These are phyloP conservation scores for Lepidotrigona ventralis DNA, from an alignment of 1,140 invertebrate genomes.

Conservation along the genomic window DNA sequence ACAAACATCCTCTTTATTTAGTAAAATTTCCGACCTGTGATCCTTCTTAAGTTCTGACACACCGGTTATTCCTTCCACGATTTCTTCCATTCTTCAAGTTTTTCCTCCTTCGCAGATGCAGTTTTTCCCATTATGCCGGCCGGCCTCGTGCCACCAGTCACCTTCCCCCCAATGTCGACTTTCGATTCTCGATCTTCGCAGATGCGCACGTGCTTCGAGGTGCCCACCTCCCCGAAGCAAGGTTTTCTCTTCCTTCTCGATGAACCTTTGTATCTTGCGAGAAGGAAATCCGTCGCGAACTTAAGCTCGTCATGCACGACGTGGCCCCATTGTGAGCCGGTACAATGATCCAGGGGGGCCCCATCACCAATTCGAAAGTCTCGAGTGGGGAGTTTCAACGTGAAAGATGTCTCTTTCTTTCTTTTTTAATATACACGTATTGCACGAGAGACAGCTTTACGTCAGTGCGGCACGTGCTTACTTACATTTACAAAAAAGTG, in stretches of 20 bases:
- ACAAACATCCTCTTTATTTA: not conserved
- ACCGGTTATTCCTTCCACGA: not conserved
- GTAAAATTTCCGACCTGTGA: not conserved
- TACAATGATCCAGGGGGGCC: slow-evolving; percentile 20
- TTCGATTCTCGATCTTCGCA: slow-evolving; percentile 59
- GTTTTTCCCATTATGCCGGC: slow-evolving; percentile 35
- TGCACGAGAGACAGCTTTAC: not conserved
- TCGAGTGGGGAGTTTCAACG: not conserved
- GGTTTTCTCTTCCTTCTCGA: slow-evolving; percentile 36
- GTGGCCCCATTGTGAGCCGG: slow-evolving; percentile 24
- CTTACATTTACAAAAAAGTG: not conserved
- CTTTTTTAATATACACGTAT: not conserved
- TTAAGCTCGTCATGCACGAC: slow-evolving; percentile 43
- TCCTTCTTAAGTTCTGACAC: slow-evolving; percentile 5
- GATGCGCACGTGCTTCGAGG: slow-evolving; percentile 56
- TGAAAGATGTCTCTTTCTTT: not conserved
- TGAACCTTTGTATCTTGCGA: slow-evolving; percentile 35
- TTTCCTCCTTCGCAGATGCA: slow-evolving; percentile 43
- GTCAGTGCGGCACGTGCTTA: not conserved
- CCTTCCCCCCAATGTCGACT: slow-evolving; percentile 8
- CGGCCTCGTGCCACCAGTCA: slow-evolving; percentile 46
- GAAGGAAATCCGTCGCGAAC: slow-evolving; percentile 47
- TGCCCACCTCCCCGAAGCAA: slow-evolving; percentile 3
- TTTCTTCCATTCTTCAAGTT: not conserved
- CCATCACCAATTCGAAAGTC: slow-evolving; percentile 1